A percentile compares a stretch with the other conserved stretches of the same genome.
These are phyloP conservation scores for Hymenopus coronatus DNA, from an alignment of 2,888 invertebrate genomes.

Conservation along the genomic window DNA sequence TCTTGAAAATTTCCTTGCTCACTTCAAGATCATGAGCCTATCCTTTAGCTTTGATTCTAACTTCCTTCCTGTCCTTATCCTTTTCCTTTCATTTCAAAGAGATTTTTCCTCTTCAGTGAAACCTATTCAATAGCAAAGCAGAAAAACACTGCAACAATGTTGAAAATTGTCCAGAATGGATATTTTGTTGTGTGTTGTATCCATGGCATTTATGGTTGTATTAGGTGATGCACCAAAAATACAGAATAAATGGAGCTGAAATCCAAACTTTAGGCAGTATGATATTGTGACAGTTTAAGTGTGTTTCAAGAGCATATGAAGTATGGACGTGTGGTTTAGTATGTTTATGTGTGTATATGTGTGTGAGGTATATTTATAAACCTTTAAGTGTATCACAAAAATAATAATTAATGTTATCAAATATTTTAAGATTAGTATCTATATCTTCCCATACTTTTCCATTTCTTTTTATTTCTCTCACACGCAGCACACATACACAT, in stretches of 20 bases:
- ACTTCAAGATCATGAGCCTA: not conserved
- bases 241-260: not conserved
- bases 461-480: not conserved
- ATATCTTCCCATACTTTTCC: not conserved
- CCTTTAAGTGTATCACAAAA: not conserved
- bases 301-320: not conserved
- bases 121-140: not conserved
- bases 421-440: slow-evolving; percentile 11
- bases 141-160: not conserved
- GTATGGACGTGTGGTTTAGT: not conserved
- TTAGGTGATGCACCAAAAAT: not conserved
- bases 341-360: not conserved
- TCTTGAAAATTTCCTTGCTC: not conserved
- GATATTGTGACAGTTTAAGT: not conserved
- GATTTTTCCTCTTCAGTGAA: not conserved
- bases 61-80: not conserved
- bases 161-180: not conserved
- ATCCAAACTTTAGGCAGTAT: not conserved
- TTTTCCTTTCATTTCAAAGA: not conserved
- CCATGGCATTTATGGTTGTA: not conserved
- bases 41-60: not conserved
- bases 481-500: not conserved
- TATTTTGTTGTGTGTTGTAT: not conserved
- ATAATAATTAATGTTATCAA: not conserved
- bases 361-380: not conserved